phyloP scores from a whole-genome alignment of 1,140 invertebrate genomes.

The Bursaphelenchus mucronatus region DNA sequence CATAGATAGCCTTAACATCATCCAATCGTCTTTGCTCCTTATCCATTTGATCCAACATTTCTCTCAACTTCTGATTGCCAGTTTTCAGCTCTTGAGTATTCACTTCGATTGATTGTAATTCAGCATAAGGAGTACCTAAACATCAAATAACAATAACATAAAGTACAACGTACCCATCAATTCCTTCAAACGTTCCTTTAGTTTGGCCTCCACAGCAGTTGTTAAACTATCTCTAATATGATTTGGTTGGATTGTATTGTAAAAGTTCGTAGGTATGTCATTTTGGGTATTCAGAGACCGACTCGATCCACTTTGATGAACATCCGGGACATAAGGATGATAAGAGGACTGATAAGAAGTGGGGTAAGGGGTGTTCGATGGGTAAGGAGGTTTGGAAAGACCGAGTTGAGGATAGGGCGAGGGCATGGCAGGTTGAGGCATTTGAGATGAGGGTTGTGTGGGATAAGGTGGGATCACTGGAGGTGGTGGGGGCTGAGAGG shows the following conservation, averaged over 20 bases:
- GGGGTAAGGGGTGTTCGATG: constrained; percentile 22
- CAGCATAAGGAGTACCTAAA: constrained; percentile 55
- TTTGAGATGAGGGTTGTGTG: constrained; percentile 37
- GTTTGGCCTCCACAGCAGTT: constrained; percentile 88
- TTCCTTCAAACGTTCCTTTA: constrained; percentile 78
- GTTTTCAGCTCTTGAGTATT: constrained; percentile 76
- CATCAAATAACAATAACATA: constrained; percentile 4
- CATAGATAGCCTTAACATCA: constrained; percentile 29
- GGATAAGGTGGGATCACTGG: constrained; percentile 63
- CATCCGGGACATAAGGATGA: constrained; percentile 31
- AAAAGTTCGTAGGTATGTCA: not conserved
- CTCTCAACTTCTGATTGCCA: constrained; percentile 77
- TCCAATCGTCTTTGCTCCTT: constrained; percentile 71
- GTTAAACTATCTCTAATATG: constrained; percentile 86
- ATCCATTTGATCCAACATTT: constrained; percentile 75
- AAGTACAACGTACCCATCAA: constrained; percentile 69
- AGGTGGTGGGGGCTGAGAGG: constrained; percentile 60
- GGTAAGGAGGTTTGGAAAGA: constrained; percentile 28
- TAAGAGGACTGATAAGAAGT: constrained; percentile 30
- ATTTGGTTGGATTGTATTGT: constrained; percentile 79
- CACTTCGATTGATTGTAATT: constrained; percentile 52
- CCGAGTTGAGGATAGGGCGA: constrained; percentile 32
- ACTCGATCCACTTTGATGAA: not conserved
- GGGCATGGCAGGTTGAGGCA: constrained; percentile 14
- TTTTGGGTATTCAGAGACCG: constrained; percentile 1